Evolutionary conservation across 2,113 vertebrate species (phyloP).

Genomic region (Corvus hawaiiensis): DNA sequence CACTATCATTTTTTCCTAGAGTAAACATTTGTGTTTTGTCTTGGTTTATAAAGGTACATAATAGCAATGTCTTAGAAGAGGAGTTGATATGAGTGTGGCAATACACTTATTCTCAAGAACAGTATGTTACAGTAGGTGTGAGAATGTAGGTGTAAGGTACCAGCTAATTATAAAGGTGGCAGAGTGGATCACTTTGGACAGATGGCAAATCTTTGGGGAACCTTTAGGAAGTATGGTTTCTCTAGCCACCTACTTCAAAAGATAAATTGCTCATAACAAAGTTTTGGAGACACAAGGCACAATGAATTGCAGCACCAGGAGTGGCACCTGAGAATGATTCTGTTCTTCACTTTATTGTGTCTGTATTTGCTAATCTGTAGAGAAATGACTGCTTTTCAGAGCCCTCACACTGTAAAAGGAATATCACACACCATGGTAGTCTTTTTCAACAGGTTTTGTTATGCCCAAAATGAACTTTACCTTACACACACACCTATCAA

Average conservation of each 20-base stretch:
- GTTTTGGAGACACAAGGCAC: neutral
- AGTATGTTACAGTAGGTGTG: conserved; percentile 66
- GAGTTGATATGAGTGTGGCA: neutral
- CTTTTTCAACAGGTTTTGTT: neutral
- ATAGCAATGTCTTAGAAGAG: neutral
- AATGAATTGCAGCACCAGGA: neutral
- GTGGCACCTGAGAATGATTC: neutral
- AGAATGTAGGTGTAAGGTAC: conserved; percentile 73
- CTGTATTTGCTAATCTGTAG: neutral
- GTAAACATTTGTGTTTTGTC: conserved; percentile 51
- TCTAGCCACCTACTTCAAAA: conserved; percentile 60
- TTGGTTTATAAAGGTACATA: conserved; percentile 24
- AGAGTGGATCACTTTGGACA: conserved; percentile 73
- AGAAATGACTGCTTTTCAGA: neutral
- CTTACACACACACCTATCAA: neutral
- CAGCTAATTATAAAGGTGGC: conserved; percentile 74
- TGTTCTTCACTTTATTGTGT: neutral
- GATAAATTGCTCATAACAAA: conserved; percentile 43
- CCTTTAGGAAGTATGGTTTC: conserved; percentile 58
- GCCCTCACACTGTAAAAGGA: neutral
- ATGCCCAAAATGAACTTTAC: neutral
- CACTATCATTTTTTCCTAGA: conserved; percentile 25
- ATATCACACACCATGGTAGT: neutral
- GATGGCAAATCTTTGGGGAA: conserved; percentile 71
- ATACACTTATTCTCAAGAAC: conserved; percentile 29